Base-by-base conservation (phyloP, 2,888 invertebrate genomes). In the Trachelus stipa region DNA sequence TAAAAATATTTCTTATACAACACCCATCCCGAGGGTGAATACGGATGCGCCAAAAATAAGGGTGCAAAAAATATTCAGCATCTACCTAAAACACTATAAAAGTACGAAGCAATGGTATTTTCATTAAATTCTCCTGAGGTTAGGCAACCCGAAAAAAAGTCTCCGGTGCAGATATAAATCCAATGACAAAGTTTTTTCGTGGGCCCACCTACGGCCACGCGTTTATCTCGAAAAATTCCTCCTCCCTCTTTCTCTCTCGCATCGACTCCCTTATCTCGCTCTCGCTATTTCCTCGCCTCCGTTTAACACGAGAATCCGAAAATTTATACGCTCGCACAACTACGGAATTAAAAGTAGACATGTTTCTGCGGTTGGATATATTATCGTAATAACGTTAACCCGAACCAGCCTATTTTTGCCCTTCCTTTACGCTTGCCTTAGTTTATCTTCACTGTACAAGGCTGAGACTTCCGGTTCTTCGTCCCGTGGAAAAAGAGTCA, bases 61-160 rank as follows among this genome's bases (percentile, higher is more conserved):
- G 40, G 15, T 40, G 6, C 37, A 40, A 40, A 40, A 40, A 40
- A 40, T 15, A 40, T 40, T 40, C 40, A 40, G 40, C 40, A 2
- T 40, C 40, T 15, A 40, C 6, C 40, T 4, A 40, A 40, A 40
- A 40, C 40, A 15, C 4, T 15, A 1, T 15, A 15, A 40, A 40
- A 4, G 15, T 40, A 40, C 15, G 40, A 15, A 15, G 15, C 40
- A 15, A 40, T 83, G 87, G 88, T 88, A 88, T 88, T 88, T 89
- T 88, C 87, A 89, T 89, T 89, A 88, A 88, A 89, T 89, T 89
- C 88, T 87, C 88, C 86, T 86, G 88, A 88, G 88, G 87, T 87
- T 83, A 84, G 77, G 68, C 71, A 71, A 34, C 81, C 84, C 81
- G 83, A 85, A 84, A 86, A 87, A 87, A 87, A 87, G 87, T 87